These are phyloP conservation scores for Knipowitschia caucasica DNA, from an alignment of 2,797 vertebrate species.

Conservation along the genomic window DNA sequence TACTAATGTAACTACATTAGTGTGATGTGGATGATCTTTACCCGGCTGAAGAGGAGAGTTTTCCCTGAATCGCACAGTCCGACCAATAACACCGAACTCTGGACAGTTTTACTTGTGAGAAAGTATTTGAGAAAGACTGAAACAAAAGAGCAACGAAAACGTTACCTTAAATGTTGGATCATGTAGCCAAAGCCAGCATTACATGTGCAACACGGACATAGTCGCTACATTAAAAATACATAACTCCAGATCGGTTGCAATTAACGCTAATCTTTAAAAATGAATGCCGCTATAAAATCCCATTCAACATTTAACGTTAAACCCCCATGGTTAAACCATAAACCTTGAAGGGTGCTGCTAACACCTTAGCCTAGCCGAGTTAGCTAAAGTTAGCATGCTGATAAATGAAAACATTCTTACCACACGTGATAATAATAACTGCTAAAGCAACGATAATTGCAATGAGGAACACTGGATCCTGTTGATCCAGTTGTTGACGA, in stretches of 20 bases:
- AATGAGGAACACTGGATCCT: conserved; percentile 73
- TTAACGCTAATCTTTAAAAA: no score
- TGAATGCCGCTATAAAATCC: no score
- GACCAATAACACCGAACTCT: conserved; percentile 84
- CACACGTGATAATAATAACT: conserved; percentile 75
- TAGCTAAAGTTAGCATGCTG: conserved; percentile 35
- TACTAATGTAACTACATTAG: not conserved
- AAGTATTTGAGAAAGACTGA: conserved; percentile 86
- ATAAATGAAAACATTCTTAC: conserved; percentile 68
- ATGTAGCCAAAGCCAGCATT: no score
- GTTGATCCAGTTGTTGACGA: conserved; percentile 69
- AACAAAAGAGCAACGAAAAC: conserved; percentile 2
- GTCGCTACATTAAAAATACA: not conserved
- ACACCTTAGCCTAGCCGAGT: conserved; percentile 24
- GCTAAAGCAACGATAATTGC: conserved; percentile 77
- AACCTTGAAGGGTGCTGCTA: not conserved
- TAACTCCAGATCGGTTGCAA: not conserved
- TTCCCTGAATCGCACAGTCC: conserved; percentile 94
- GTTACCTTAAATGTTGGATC: not conserved
- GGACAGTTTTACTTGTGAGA: conserved; percentile 80
- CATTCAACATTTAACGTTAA: not conserved
- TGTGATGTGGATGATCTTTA: conserved; percentile 44
- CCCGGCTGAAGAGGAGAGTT: conserved; percentile 88
- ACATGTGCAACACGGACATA: no score
- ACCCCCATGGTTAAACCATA: no score